These are phyloP conservation scores for Thysanoteuthis rhombus DNA, from an alignment of 2,888 invertebrate genomes.

Conservation along the genomic window DNA sequence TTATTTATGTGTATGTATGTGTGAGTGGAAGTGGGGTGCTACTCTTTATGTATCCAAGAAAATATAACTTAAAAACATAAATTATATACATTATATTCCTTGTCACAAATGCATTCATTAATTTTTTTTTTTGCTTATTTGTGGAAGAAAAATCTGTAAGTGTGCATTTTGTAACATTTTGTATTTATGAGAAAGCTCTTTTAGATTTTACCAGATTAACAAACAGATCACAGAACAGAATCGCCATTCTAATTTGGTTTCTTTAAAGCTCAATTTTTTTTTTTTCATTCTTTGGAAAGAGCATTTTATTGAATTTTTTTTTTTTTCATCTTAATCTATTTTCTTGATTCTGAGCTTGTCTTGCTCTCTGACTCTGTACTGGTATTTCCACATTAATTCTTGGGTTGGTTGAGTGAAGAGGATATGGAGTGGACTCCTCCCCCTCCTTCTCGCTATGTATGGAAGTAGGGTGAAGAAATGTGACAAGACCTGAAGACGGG, in stretches of 20 bases:
- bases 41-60: background rate
- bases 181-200: background rate
- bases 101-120: background rate
- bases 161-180: background rate
- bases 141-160: background rate
- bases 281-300: background rate
- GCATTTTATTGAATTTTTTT: background rate
- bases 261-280: background rate
- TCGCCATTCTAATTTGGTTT: background rate
- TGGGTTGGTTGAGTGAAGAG: background rate
- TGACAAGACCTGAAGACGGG: background rate
- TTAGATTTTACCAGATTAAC: background rate
- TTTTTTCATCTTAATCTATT: background rate
- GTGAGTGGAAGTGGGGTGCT: background rate
- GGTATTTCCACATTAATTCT: background rate
- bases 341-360: background rate
- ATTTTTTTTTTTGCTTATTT: background rate
- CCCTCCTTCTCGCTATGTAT: background rate
- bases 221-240: background rate
- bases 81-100: too few species aligned
- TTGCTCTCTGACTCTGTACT: background rate
- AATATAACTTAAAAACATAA: background rate
- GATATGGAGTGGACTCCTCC: background rate
- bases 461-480: slow-evolving; percentile 12
- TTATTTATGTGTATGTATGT: background rate